A percentile compares a stretch with the other conserved stretches of the same genome.
These are phyloP conservation scores for Tarsius wallacei DNA, from an alignment of 2,797 vertebrate genomes.

Conservation along the genomic window DNA sequence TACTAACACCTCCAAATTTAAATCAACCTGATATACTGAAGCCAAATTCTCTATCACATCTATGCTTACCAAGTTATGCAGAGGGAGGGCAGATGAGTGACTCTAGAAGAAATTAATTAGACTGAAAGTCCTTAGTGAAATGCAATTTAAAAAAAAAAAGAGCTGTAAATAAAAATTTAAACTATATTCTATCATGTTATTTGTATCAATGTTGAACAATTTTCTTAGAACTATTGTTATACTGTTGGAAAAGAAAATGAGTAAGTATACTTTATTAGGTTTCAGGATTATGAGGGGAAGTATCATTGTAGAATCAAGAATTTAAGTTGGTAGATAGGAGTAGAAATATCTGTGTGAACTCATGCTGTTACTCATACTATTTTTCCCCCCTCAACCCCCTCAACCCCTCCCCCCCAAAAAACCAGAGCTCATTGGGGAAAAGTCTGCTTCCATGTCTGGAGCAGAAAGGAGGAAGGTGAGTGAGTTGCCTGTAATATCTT, in stretches of 20 bases:
- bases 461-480: background rate
- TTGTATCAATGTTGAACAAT: background rate
- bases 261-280: conserved; percentile 48
- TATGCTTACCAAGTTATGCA: background rate
- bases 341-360: background rate
- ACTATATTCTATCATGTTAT: background rate
- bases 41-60: background rate
- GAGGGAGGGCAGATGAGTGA: background rate
- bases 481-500: background rate
- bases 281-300: conserved; percentile 16
- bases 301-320: conserved; percentile 35
- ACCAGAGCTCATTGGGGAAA: background rate
- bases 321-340: background rate
- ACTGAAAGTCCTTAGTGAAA: conserved; percentile 33
- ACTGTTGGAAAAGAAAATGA: background rate
- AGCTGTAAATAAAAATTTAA: conserved; percentile 21
- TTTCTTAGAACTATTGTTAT: conserved; percentile 46
- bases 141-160: background rate
- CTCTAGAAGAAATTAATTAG: conserved; percentile 15
- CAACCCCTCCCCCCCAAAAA: background rate
- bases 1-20: background rate
- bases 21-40: background rate
- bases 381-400: background rate
- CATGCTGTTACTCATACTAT: background rate
- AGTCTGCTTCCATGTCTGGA: background rate